Evolutionary conservation across 2,113 vertebrate genomes (phyloP).

Genomic region (Phoenicopterus ruber): DNA sequence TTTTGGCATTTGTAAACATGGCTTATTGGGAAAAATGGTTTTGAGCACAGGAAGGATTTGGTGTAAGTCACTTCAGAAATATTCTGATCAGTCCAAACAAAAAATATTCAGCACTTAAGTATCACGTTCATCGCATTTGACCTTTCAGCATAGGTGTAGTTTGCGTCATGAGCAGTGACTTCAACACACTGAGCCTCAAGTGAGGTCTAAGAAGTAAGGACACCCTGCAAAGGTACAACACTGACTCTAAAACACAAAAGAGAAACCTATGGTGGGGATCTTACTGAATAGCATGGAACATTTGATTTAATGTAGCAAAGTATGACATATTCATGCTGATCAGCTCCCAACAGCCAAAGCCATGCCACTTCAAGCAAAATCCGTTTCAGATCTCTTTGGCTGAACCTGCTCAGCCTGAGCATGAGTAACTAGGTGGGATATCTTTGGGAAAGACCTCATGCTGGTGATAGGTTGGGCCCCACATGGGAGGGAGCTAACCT

Average conservation of each 20-base stretch:
- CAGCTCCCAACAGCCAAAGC: not conserved
- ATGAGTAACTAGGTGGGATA: not conserved
- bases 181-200: not conserved
- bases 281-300: not conserved
- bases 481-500: not conserved
- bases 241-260: not conserved
- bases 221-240: not conserved
- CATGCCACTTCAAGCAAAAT: not conserved
- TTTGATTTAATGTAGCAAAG: not conserved
- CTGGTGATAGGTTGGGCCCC: not conserved
- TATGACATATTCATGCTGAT: not conserved
- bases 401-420: not conserved
- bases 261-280: not conserved
- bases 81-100: constrained; percentile 13
- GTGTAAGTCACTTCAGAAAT: not conserved
- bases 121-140: accelerated
- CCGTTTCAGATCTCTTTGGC: not conserved
- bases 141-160: not conserved
- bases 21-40: constrained; percentile 1
- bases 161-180: not conserved
- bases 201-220: not conserved
- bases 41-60: constrained; percentile 31
- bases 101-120: not conserved
- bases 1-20: constrained; percentile 43
- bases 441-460: not conserved